A percentile compares a stretch with the other conserved stretches of the same genome.
These are phyloP conservation scores for Sebastes glaucus DNA, from an alignment of 2,797 vertebrate species.

Conservation along the genomic window DNA sequence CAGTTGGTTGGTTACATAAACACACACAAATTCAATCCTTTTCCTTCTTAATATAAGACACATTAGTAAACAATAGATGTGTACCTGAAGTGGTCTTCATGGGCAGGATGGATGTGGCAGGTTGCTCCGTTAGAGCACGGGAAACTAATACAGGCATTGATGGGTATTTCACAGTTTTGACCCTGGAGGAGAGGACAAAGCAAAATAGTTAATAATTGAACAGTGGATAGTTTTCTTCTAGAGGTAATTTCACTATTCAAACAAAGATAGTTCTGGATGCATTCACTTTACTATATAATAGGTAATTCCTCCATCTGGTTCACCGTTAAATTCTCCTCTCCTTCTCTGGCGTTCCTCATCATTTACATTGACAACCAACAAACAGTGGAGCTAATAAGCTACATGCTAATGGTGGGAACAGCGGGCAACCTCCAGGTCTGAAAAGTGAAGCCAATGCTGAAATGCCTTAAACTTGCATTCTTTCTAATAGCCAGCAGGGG, in stretches of 20 bases:
- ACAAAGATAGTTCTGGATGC: not conserved
- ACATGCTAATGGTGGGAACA: not conserved
- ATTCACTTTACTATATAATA: not conserved
- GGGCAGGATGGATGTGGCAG: slow-evolving; percentile 89
- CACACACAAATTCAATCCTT: not conserved
- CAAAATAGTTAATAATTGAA: slow-evolving; percentile 11
- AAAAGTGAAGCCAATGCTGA: no score
- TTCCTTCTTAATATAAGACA: not conserved
- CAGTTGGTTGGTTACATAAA: not conserved
- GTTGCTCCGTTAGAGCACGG: slow-evolving; percentile 93
- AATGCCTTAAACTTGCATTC: no score
- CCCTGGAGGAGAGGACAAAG: slow-evolving; percentile 80
- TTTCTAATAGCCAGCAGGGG: no score
- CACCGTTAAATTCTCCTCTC: not conserved
- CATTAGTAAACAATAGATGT: not conserved
- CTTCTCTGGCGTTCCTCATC: not conserved
- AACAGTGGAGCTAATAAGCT: not conserved
- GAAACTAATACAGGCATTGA: slow-evolving; percentile 94
- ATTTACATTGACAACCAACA: not conserved
- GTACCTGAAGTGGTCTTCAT: slow-evolving; percentile 93
- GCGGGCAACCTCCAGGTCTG: no score
- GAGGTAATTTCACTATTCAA: slow-evolving; percentile 12
- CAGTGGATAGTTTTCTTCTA: not conserved
- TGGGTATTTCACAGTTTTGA: slow-evolving; percentile 90
- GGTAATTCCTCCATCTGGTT: not conserved